Evolutionary conservation across 2,797 vertebrate species (phyloP).

Genomic region (Thamnophis elegans): DNA sequence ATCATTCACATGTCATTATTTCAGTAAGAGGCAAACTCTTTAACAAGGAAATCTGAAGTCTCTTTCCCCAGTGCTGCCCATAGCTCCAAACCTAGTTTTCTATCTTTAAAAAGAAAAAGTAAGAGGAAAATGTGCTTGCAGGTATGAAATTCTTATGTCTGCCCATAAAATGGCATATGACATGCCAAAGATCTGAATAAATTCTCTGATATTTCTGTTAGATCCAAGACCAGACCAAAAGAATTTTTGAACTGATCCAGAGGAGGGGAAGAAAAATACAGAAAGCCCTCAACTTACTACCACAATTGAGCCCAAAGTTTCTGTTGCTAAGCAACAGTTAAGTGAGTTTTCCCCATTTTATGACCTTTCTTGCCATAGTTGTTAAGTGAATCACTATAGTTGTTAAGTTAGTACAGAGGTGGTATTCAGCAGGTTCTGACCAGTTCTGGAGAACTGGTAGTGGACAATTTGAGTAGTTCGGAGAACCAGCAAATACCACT

Average conservation of each 20-base stretch:
- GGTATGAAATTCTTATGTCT: slow-evolving; percentile 47
- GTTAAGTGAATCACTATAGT: not conserved
- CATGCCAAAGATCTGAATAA: slow-evolving; percentile 41
- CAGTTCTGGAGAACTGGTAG: too few species aligned
- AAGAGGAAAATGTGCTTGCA: slow-evolving; percentile 34
- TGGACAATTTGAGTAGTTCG: too few species aligned
- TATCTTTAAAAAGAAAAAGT: slow-evolving; percentile 1
- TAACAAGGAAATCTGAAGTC: slow-evolving; percentile 15
- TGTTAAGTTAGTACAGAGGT: not conserved
- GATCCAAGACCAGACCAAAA: not conserved
- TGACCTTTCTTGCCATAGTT: not conserved
- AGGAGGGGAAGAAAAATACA: not conserved
- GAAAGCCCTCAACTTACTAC: not conserved
- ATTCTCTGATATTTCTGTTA: slow-evolving; percentile 11
- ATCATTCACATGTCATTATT: not conserved
- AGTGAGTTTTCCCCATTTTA: not conserved
- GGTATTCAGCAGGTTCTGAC: too few species aligned
- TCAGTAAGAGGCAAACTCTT: not conserved
- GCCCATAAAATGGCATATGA: slow-evolving; percentile 25
- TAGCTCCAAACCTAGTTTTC: slow-evolving; percentile 1
- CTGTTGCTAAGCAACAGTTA: not conserved
- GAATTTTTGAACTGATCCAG: not conserved
- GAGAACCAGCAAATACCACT: too few species aligned
- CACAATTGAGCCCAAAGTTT: not conserved
- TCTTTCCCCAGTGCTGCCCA: not conserved